Base-by-base conservation (phyloP, 1,140 invertebrate genomes). In the Macrocentrus cingulum region DNA sequence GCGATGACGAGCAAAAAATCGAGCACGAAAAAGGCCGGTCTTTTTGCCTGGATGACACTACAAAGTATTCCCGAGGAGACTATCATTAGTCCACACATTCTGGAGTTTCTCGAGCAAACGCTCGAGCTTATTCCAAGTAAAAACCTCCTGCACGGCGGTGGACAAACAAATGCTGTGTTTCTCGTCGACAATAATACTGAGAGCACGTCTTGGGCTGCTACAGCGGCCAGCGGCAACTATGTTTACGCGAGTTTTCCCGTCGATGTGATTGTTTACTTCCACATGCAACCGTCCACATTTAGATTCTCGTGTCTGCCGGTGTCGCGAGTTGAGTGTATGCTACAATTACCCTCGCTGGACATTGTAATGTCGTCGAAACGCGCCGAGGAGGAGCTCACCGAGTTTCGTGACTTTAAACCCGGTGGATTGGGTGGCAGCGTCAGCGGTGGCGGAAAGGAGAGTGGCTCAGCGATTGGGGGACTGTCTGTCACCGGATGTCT, bases 181-280 rank as follows among this genome's bases (percentile, higher is more conserved):
- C 65, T 73, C 0, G 11, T 69, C 3, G 76, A 80, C n/a, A n/a
- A n/a, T 19, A 77, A 70, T 42, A 67, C 60, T 13, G 76, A 80
- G 37, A 80, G 75, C 59, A 72, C 74, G 2, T 74, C 76, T 25
- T 79, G 74, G 65, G 73, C 79, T 9, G 75, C 69, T 5, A 72
- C 72, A 2, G 82, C 82, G 11, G 76, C 84, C 58, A 85, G 84
- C 71, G 87, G 87, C 3, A 89, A 91, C 73, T 91, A 92, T 72
- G 90, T 89, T 56, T 94, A 94, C 69, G 89, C 92, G 8, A 96
- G 94, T 56, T 98, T 99, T 73, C 97, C 97, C 0, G 95, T 99
- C 0, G 97, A 99, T 81, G 94, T 99, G 7, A 94, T 99, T 65
- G 96, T 99, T 5, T 97, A 98, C 76, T 95, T 99, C 80, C 92